Conservation (phyloP, 2,797 vertebrate genomes). For the Myotis findleyi region DNA sequence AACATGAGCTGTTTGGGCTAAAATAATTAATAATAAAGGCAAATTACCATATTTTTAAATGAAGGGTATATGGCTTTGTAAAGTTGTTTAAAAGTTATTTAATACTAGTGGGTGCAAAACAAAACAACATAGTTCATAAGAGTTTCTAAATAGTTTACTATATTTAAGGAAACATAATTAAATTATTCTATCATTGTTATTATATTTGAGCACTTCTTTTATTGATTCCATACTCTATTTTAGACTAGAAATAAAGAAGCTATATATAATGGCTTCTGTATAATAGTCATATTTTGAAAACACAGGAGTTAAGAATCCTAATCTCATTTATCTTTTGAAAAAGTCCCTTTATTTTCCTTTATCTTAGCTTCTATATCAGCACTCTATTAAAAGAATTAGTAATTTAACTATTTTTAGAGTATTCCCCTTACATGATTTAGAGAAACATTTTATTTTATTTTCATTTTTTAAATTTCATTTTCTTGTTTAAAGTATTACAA, state of each 20-base stretch:
- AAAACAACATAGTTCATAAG: neutral
- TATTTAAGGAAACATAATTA: neutral
- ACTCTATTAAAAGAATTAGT: neutral
- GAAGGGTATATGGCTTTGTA: neutral
- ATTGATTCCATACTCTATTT: neutral
- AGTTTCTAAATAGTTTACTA: conserved; percentile 29
- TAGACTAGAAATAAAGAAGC: neutral
- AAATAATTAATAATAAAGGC: conserved; percentile 14
- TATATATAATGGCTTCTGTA: neutral
- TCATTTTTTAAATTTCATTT: no score
- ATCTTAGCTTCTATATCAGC: neutral
- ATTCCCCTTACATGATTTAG: neutral
- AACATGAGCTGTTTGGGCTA: neutral
- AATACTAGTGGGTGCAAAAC: neutral
- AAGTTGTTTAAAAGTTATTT: neutral
- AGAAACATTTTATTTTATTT: neutral
- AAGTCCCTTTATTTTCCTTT: neutral
- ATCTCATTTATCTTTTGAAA: neutral
- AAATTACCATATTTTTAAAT: conserved; percentile 15
- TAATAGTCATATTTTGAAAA: conserved; percentile 31
- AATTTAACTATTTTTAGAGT: conserved; percentile 27
- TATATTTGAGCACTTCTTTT: neutral
- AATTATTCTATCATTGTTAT: neutral
- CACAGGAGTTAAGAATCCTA: neutral
- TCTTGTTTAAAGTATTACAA: no score